Percentiles rank a stretch among this genome's conserved stretches.
Evolutionary conservation across 2,113 vertebrate species (phyloP).

Genomic region (Bombycilla garrulus): DNA sequence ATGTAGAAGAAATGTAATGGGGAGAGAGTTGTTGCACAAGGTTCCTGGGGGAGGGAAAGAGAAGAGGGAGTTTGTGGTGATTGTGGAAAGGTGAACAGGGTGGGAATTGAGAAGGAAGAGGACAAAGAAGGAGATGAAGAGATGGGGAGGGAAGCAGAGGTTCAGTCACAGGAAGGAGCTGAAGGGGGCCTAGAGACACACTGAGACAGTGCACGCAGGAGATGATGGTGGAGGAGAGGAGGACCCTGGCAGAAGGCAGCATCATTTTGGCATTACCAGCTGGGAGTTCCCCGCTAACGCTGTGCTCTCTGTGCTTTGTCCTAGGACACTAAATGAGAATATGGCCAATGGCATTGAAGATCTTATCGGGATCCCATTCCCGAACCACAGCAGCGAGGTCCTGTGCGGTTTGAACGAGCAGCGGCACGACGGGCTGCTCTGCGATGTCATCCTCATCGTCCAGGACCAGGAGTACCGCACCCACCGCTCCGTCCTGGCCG

Average conservation of each 20-base stretch:
- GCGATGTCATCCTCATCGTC: conserved; percentile 93
- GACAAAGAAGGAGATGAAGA: not conserved
- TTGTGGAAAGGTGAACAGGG: not conserved
- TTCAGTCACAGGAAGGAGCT: not conserved
- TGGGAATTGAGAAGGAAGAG: not conserved
- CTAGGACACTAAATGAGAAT: conserved; percentile 80
- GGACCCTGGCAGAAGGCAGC: not conserved
- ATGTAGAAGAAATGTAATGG: not conserved
- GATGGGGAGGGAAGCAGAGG: not conserved
- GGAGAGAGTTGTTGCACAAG: not conserved
- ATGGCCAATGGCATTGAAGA: conserved; percentile 95
- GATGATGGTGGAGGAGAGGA: not conserved
- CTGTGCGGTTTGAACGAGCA: conserved; percentile 94
- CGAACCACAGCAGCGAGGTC: conserved; percentile 96
- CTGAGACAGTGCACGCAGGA: not conserved
- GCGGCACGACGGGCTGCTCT: conserved; percentile 90
- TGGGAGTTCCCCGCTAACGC: not conserved
- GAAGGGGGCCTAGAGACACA: not conserved
- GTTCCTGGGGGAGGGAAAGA: not conserved
- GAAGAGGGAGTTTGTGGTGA: not conserved
- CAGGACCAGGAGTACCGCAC: conserved; percentile 94
- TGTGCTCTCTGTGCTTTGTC: conserved; percentile 26
- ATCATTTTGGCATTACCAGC: accelerated
- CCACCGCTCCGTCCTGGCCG: conserved; percentile 92
- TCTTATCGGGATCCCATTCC: conserved; percentile 98